Base-by-base conservation (phyloP, 1,140 invertebrate species). In the Antheraea mylitta region DNA sequence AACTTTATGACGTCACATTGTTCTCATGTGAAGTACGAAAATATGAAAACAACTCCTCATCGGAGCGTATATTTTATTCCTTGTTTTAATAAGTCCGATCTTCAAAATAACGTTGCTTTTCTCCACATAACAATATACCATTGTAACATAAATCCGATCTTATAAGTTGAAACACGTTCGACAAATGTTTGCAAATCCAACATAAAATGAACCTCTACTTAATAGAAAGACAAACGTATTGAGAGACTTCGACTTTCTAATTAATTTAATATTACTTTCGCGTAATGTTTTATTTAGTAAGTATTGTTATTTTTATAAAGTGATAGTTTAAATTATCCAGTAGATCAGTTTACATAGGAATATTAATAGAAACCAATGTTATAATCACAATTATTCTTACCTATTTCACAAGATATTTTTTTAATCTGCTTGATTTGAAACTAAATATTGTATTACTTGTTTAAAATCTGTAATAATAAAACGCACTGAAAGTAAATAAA, bases 141-240 rank as follows among this genome's bases (percentile, higher is more conserved):
- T 70, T 69, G 78, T 78, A 79, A 81, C 77, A 79, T 82, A 85
- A 87, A 84, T 81, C 79, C 80, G 72, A 79, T 76, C 74, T 82
- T 79, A 78, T 77, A 75, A 82, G 78, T 85, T 79, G 73, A 78
- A 85, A 82, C 85, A 87, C 85, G 85, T 87, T 87, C 83, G 70
- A 76, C 85, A 87, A 87, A 87, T 85, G 77, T 87, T 87, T 83
- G 77, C 77, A 68, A 74, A 74, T 75, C 71, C 70, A 79, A 80
- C 78, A 78, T 77, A 80, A 78, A 78, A 74, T 69, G 69, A 77
- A 78, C 73, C 42, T 59, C 68, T 66, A 68, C 71, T 71, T 87
- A 82, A 87, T 87, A 80, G 79, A 78, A 81, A 78, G 79, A 81
- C 79, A 87, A 78, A 83, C 77, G 78, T 70, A 82, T 81, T 74